phyloP scores from a whole-genome alignment of 1,140 invertebrate species.

The Sitodiplosis mosellana region DNA sequence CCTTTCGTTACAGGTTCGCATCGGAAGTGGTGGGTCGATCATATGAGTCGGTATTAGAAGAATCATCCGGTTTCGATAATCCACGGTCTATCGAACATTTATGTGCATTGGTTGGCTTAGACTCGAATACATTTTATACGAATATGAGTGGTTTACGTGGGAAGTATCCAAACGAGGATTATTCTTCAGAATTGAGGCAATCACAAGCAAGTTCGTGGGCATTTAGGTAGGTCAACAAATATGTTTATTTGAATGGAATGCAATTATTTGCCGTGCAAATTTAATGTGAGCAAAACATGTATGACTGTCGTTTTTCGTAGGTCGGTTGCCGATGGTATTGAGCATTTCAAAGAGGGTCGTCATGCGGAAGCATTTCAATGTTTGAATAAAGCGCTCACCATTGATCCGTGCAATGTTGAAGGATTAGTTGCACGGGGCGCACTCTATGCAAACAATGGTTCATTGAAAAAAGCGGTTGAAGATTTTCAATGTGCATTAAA shows the following conservation, averaged over 20 bases:
- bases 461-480: constrained; percentile 80
- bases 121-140: constrained; percentile 31
- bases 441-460: constrained; percentile 83
- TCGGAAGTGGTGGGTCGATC: constrained; percentile 57
- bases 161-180: constrained; percentile 59
- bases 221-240: constrained; percentile 29
- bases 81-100: constrained; percentile 54
- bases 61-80: constrained; percentile 75
- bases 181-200: constrained; percentile 64
- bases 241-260: background rate
- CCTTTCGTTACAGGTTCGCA: constrained; percentile 44
- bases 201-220: constrained; percentile 84
- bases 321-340: constrained; percentile 80
- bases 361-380: constrained; percentile 88
- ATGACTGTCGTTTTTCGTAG: constrained; percentile 28
- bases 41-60: constrained; percentile 69
- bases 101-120: constrained; percentile 15
- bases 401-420: constrained; percentile 85
- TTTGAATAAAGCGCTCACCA: constrained; percentile 79
- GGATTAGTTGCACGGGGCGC: constrained; percentile 84
- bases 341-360: constrained; percentile 78
- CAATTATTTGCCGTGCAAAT: too few relatives aligned
- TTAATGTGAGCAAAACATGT: too few relatives aligned
- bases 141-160: constrained; percentile 52
- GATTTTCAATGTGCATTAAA: constrained; percentile 84